phyloP scores from a whole-genome alignment of 2,113 vertebrate genomes.

The Beaufortia kweichowensis region DNA sequence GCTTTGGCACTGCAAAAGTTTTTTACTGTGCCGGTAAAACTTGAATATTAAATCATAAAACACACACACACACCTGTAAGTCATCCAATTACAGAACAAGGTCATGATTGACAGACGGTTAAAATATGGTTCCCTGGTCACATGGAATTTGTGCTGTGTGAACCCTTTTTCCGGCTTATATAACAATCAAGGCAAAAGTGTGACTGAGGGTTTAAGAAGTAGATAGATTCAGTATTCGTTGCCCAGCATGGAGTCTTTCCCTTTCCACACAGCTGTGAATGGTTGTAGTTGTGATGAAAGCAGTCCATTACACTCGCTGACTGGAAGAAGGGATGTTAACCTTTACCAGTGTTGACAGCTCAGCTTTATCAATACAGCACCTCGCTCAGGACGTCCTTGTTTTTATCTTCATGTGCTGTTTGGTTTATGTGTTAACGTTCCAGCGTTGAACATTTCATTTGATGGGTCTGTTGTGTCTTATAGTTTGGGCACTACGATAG shows the following conservation, averaged over 20 bases:
- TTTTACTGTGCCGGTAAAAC: too few species aligned
- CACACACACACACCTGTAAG: too few species aligned
- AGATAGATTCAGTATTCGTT: neutral
- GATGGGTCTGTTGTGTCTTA: neutral
- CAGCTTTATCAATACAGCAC: slow-evolving; percentile 55
- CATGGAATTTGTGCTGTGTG: too few species aligned
- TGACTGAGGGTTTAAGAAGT: neutral
- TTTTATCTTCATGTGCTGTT: slow-evolving; percentile 25
- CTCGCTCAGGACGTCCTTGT: slow-evolving; percentile 33
- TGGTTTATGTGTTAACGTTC: neutral
- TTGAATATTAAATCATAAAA: too few species aligned
- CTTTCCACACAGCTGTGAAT: neutral
- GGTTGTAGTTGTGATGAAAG: slow-evolving; percentile 56
- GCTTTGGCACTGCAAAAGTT: too few species aligned
- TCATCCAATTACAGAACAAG: too few species aligned
- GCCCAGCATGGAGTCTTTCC: slow-evolving; percentile 15
- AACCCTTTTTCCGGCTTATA: neutral
- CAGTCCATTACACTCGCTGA: slow-evolving; percentile 41
- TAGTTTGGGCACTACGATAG: neutral
- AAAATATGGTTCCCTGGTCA: neutral
- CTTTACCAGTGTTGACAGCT: slow-evolving; percentile 58
- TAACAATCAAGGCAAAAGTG: slow-evolving; percentile 7
- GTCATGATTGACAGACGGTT: too few species aligned
- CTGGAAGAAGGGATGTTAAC: slow-evolving; percentile 60
- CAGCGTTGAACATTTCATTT: slow-evolving; percentile 19